Base-by-base conservation (phyloP, 2,888 invertebrate genomes). In the Pyrrhia umbra region DNA sequence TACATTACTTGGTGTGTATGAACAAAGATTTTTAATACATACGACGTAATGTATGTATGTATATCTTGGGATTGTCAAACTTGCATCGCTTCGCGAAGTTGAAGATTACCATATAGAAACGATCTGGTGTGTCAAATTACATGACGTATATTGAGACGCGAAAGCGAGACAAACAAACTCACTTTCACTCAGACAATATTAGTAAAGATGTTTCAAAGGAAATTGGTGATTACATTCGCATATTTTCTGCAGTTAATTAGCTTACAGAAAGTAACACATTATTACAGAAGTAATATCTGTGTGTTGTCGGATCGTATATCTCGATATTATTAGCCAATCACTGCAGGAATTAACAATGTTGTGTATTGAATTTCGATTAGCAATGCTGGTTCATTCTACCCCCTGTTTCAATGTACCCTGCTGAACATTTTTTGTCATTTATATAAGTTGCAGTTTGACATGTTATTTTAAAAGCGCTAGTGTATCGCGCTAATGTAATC, bases 401-500 rank as follows among this genome's bases (percentile, higher is more conserved):
- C n/a, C 37, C n/a, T 47, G 46, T 25, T 42, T 37, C 34, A 9
- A 18, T 45, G 10, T 37, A 45, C 10, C 30, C 67, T 73, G 69
- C 73, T 75, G 73, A 65, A 59, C 67, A 69, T 67, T 45, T 66
- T 40, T 50, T 51, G 21, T 58, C 68, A 68, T 40, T 46, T 39
- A 1, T 50, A 23, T 62, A 62, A 67, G 68, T 61, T 43, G 39
- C 70, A 63, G 57, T 67, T 63, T 57, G 68, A 69, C 62, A 50
- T 58, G 25, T 39, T 73, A 37, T 74, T 65, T 59, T 68, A 62
- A 68, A 67, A 76, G 66, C 60, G 61, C 69, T 67, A 71, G 59
- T 74, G 68, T 79, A 59, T 40, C 47, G 57, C 69, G 64, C 70
- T 64, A 58, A 59, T 75, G 55, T 79, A 75, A 63, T 68, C 69